Evolutionary conservation across 2,888 invertebrate species (phyloP), one percentile per base, ranked within the genome.

Genomic region (Pristionchus maxplancki): DNA sequence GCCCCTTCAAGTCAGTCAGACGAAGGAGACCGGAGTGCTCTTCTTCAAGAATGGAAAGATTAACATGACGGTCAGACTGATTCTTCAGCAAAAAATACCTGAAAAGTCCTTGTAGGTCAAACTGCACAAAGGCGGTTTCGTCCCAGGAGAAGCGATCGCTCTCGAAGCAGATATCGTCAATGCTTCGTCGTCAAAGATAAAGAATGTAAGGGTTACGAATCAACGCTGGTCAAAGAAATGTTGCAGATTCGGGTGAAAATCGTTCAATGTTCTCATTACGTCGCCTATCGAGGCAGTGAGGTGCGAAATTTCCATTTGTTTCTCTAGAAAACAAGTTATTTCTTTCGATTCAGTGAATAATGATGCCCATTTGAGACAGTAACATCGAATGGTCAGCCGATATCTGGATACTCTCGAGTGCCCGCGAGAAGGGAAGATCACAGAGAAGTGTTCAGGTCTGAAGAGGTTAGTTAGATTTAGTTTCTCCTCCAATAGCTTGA

Each of bases 31-130:
- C 13, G 91, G 91, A 37, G 81, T 90, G 20, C 62, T 91, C 34
- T 90, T 88, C 83, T 91, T 91, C 88, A 91, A 91, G 74, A 89
- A 88, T 67, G 91, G 91, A 34, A 58, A 71, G 37, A 74, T 91
- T 20, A 64, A 64, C 53, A 88, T 88, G 17, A 89, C 89, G 53
- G 90, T 90, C 53, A 64, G 87, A n/a, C 17, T 28, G 11, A 11
- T 44, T 44, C 44, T 44, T 9, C 44, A 44, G 11, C 44, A 44
- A 44, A 6, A 44, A 6, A 44, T 40, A 13, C 6, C n/a, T 24
- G 28, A n/a, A n/a, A n/a, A n/a, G 0, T 37, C 9, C 15, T 71
- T 37, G 40, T 20, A 88, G 88, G 88, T 40, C 13, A 40, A 34
- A 40, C 13, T 83, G 50, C 50, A 50, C 28, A 91, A 91, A 82